These are phyloP conservation scores for Sesia apiformis DNA, from an alignment of 2,888 invertebrate genomes.

Conservation along the genomic window DNA sequence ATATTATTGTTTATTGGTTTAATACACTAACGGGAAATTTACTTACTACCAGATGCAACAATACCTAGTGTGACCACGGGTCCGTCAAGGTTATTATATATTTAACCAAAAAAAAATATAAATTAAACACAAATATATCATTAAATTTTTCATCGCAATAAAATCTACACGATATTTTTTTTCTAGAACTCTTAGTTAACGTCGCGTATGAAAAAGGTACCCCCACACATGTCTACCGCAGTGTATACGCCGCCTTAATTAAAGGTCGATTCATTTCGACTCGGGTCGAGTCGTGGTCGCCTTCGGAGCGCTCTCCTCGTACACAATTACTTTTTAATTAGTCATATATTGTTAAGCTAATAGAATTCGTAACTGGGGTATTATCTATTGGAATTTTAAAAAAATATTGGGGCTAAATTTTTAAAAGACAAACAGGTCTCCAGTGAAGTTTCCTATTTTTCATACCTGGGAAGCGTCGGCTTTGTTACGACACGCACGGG, in stretches of 20 bases:
- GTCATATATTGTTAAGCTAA: conserved; percentile 27
- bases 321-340: conserved; percentile 54
- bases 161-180: neutral
- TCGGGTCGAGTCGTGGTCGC: conserved; percentile 25
- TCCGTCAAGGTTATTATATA: no score
- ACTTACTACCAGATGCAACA: no score
- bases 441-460: neutral
- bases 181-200: conserved; percentile 12
- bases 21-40: no score
- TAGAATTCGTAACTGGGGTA: neutral
- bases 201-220: conserved; percentile 45
- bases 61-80: no score
- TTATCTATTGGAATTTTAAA: no score
- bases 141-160: no score
- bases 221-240: conserved; percentile 30
- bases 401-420: conserved; percentile 1
- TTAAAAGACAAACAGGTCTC: conserved; percentile 1
- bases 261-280: conserved; percentile 47
- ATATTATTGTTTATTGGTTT: no score
- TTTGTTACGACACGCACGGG: no score
- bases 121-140: no score
- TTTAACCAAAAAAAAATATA: no score
- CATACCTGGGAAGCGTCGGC: no score
- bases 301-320: conserved; percentile 18
- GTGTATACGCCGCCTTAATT: conserved; percentile 35